Conservation (phyloP, 2,797 vertebrate species). For the Phrynocephalus vlangalii region DNA sequence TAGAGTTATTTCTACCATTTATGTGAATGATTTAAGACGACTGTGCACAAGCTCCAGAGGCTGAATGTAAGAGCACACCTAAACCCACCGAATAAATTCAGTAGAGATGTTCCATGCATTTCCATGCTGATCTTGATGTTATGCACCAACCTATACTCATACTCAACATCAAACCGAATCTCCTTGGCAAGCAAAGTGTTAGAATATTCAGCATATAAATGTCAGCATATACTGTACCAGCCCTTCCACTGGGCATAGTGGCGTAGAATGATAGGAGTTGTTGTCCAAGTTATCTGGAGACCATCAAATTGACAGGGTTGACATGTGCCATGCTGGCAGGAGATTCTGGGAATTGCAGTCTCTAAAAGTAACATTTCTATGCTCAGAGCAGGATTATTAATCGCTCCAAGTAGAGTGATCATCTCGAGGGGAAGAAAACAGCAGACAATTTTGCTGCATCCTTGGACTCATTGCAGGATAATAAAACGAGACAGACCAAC, state of each 20-base stretch:
- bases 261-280: neutral
- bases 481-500: neutral
- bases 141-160: neutral
- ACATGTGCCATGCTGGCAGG: neutral
- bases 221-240: neutral
- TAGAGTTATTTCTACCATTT: neutral
- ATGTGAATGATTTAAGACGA: neutral
- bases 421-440: neutral
- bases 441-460: neutral
- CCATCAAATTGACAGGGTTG: neutral
- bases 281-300: neutral
- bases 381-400: neutral
- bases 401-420: neutral
- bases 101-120: too few relatives aligned
- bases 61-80: neutral
- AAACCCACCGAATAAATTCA: neutral
- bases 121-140: neutral
- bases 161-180: neutral
- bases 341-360: too few relatives aligned
- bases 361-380: too few relatives aligned
- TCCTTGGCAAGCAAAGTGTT: neutral
- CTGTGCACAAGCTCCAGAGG: neutral
- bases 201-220: neutral
- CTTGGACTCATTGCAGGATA: slow-evolving; percentile 8
- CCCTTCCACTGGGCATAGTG: neutral